phyloP scores from a whole-genome alignment of 2,888 invertebrate genomes.

The Erebia aethiops region DNA sequence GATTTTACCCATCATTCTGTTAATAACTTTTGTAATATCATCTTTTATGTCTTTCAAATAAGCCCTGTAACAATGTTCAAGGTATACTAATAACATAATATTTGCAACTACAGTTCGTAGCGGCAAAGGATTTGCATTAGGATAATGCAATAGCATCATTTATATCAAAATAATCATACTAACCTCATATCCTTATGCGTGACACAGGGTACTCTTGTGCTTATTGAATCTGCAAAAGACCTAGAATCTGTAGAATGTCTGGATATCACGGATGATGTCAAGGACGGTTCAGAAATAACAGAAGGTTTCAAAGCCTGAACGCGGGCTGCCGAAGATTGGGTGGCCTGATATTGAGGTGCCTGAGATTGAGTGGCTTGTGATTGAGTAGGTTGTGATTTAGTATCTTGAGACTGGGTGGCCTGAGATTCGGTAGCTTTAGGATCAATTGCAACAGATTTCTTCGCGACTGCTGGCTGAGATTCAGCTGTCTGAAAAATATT shows the following conservation, averaged over 20 bases:
- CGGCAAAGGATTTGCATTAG: too few species aligned
- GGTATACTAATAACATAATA: neutral
- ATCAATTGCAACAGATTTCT: conserved; percentile 50
- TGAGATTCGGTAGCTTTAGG: conserved; percentile 25
- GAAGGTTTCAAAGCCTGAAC: neutral
- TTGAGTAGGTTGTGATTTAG: neutral
- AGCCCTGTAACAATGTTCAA: conserved; percentile 36
- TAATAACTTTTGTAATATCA: conserved; percentile 49
- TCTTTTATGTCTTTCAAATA: conserved; percentile 48
- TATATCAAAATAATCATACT: conserved; percentile 11
- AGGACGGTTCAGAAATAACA: neutral
- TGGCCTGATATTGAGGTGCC: neutral
- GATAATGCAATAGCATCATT: too few species aligned
- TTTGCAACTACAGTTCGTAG: too few species aligned
- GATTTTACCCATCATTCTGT: conserved; percentile 46
- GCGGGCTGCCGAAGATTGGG: neutral
- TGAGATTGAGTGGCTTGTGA: too few species aligned
- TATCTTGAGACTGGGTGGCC: conserved; percentile 25
- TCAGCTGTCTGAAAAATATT: conserved; percentile 26
- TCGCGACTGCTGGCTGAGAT: conserved; percentile 74
- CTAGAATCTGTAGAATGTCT: neutral
- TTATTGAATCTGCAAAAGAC: neutral
- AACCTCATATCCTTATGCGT: conserved; percentile 55
- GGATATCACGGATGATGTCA: neutral
- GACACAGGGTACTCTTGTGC: conserved; percentile 29